A percentile compares a stretch with the other conserved stretches of the same genome.
Conservation (phyloP, 2,888 invertebrate genomes). For the Hipparchia semele region DNA sequence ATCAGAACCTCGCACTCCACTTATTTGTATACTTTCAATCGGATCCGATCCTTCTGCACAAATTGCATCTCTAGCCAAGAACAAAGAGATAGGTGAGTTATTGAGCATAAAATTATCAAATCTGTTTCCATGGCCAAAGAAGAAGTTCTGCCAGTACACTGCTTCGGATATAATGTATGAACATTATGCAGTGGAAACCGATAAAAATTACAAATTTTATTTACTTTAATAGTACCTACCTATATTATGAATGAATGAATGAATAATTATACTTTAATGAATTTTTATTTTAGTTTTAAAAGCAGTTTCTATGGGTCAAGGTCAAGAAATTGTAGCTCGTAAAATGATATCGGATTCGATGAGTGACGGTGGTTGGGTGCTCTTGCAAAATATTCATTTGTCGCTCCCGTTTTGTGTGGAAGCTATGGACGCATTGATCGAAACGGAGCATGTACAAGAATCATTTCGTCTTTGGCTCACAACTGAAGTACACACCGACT, state of each 20-base stretch:
- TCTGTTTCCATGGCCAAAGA: too few relatives aligned
- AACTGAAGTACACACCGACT: slow-evolving; percentile 96
- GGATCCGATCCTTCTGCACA: slow-evolving; percentile 99
- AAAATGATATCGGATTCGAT: slow-evolving; percentile 91
- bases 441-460: slow-evolving; percentile 92
- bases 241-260: too few relatives aligned
- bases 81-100: slow-evolving; percentile 89
- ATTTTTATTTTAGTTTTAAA: slow-evolving; percentile 83
- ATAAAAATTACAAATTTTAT: too few relatives aligned
- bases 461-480: slow-evolving; percentile 96
- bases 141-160: too few relatives aligned
- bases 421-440: slow-evolving; percentile 93
- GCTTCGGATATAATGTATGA: too few relatives aligned
- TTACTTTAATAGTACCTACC: too few relatives aligned
- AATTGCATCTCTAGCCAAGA: slow-evolving; percentile 93
- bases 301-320: slow-evolving; percentile 98
- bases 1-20: slow-evolving; percentile 93
- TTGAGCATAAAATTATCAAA: not conserved
- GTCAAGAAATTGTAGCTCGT: slow-evolving; percentile 94
- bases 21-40: slow-evolving; percentile 96
- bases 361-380: slow-evolving; percentile 94
- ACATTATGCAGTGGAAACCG: too few relatives aligned
- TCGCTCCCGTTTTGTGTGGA: slow-evolving; percentile 97
- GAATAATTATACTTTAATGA: too few relatives aligned
- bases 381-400: slow-evolving; percentile 98